These are phyloP conservation scores for Sebastes oblongus DNA, from an alignment of 2,797 vertebrate genomes.

Conservation along the genomic window DNA sequence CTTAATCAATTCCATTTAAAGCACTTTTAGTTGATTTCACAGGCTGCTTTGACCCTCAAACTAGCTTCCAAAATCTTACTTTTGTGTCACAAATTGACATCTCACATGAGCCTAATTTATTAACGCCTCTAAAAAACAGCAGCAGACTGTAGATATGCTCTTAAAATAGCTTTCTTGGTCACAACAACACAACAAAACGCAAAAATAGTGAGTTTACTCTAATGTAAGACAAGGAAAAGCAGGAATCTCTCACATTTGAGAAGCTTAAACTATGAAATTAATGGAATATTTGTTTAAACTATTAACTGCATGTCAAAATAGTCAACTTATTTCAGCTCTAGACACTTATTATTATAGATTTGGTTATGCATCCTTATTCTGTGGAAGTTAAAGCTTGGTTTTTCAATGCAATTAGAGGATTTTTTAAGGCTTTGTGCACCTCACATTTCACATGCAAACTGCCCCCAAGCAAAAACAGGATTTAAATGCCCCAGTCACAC, in stretches of 20 bases:
- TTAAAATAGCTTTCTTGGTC: too few species aligned
- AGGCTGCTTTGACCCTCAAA: not conserved
- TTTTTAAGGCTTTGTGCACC: slow-evolving; percentile 15
- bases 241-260: too few species aligned
- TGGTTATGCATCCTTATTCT: not conserved
- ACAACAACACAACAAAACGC: too few species aligned
- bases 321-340: too few species aligned
- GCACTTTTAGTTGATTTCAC: not conserved
- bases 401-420: slow-evolving; percentile 29
- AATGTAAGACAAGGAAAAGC: too few species aligned
- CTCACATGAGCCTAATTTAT: not conserved
- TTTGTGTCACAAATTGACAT: not conserved
- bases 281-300: too few species aligned
- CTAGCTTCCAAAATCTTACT: not conserved
- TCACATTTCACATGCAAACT: slow-evolving; percentile 54
- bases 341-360: not conserved
- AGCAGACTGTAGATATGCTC: not conserved
- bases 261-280: too few species aligned
- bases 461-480: slow-evolving; percentile 48
- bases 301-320: too few species aligned
- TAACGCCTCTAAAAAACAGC: not conserved
- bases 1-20: not conserved
- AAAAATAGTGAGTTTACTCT: too few species aligned
- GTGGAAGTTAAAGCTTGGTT: slow-evolving; percentile 22
- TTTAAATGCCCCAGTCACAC: slow-evolving; percentile 69